Conservation (phyloP, 92 coral and sea anemone species). For the Zoanthus sociatus region DNA sequence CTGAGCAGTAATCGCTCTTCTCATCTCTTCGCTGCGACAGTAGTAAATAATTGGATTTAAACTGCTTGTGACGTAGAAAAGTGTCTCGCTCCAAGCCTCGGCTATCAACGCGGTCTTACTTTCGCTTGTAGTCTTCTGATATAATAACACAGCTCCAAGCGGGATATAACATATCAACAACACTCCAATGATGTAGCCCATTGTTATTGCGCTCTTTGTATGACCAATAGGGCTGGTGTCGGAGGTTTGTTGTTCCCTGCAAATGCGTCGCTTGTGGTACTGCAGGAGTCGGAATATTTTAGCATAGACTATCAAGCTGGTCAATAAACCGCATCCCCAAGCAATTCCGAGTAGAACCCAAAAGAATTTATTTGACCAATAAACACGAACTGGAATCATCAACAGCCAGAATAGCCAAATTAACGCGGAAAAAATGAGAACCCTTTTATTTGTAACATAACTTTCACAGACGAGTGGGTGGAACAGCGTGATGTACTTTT, state of each 20-base stretch:
- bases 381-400: constrained; percentile 6
- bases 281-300: constrained; percentile 28
- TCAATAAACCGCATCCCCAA: constrained; percentile 16
- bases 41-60: constrained; percentile 22
- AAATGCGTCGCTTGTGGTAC: constrained; percentile 20
- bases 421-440: constrained; percentile 4
- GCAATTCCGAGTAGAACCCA: constrained; percentile 35
- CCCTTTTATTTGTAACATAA: neutral
- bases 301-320: neutral
- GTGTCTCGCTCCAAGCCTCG: constrained; percentile 37
- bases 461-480: constrained; percentile 2
- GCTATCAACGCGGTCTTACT: constrained; percentile 2
- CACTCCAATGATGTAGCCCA: constrained; percentile 41
- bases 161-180: constrained; percentile 19
- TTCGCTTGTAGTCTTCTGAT: neutral
- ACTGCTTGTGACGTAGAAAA: constrained; percentile 42
- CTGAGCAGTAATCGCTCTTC: neutral
- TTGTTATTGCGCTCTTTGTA: constrained; percentile 22
- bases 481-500: constrained; percentile 29
- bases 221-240: neutral
- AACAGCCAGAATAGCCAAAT: constrained; percentile 31
- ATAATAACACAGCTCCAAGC: constrained; percentile 13
- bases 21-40: constrained; percentile 33
- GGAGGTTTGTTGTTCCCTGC: neutral
- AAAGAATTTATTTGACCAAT: neutral